phyloP scores from a whole-genome alignment of 2,113 vertebrate species.

The Leptodactylus fuscus region DNA sequence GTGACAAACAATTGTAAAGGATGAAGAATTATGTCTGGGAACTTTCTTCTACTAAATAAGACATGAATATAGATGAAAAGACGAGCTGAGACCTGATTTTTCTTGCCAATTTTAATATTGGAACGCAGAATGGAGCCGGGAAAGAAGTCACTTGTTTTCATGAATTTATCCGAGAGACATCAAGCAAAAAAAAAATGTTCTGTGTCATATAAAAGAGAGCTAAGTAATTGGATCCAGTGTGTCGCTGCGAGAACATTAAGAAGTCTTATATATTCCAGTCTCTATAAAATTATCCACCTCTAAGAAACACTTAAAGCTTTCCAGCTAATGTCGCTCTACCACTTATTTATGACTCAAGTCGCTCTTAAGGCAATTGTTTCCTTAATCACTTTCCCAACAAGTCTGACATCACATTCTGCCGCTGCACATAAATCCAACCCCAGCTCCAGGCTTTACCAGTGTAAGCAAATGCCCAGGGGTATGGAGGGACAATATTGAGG shows the following conservation, averaged over 20 bases:
- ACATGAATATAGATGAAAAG: conserved; percentile 53
- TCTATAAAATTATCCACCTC: conserved; percentile 17
- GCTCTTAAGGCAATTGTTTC: conserved; percentile 23
- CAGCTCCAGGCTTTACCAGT: not conserved
- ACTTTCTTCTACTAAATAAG: conserved; percentile 39
- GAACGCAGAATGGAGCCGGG: conserved; percentile 25
- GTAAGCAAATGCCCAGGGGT: not conserved
- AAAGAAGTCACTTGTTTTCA: conserved; percentile 26
- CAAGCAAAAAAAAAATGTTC: conserved; percentile 32
- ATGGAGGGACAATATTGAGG: too few relatives aligned
- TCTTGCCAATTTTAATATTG: conserved; percentile 50
- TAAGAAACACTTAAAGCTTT: conserved; percentile 25
- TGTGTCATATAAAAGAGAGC: conserved; percentile 24
- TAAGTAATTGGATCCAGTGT: conserved; percentile 15
- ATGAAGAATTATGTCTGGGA: conserved; percentile 26
- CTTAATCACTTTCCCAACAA: conserved; percentile 25
- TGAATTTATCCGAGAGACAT: conserved; percentile 24
- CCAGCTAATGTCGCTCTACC: conserved; percentile 2
- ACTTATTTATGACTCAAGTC: conserved; percentile 35
- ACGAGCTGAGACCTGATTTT: conserved; percentile 41
- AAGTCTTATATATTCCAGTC: conserved; percentile 3
- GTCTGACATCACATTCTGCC: not conserved
- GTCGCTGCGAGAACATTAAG: not conserved
- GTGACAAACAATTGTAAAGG: conserved; percentile 35
- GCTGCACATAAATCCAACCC: not conserved